Percentiles rank a stretch among this genome's conserved stretches.
Evolutionary conservation across 2,113 vertebrate genomes (phyloP).

Genomic region (Entelurus aequoreus): DNA sequence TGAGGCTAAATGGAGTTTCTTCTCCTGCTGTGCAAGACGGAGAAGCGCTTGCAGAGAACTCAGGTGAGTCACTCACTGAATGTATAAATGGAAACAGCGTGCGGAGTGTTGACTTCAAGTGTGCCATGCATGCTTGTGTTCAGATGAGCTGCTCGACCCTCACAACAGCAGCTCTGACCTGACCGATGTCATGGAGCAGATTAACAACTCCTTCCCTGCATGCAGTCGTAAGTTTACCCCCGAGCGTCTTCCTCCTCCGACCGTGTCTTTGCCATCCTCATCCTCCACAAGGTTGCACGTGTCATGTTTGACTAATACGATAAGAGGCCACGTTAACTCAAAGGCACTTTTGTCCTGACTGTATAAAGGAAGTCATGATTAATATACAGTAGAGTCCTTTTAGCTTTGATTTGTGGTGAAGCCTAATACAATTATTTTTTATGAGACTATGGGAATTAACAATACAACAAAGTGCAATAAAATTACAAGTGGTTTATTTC

Average conservation of each 20-base stretch:
- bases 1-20: slow-evolving; percentile 81
- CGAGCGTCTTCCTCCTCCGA: slow-evolving; percentile 2
- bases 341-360: too few species aligned
- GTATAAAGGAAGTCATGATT: too few species aligned
- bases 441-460: too few species aligned
- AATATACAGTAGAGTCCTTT: too few species aligned
- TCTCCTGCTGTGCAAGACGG: slow-evolving; percentile 76
- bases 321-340: too few species aligned
- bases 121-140: slow-evolving; percentile 21
- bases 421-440: too few species aligned
- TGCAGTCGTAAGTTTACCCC: slow-evolving; percentile 83
- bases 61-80: slow-evolving; percentile 70
- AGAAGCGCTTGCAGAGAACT: slow-evolving; percentile 73
- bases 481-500: too few species aligned
- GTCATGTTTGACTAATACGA: not conserved
- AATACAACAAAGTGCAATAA: too few species aligned
- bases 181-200: slow-evolving; percentile 94
- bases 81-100: not conserved
- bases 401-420: too few species aligned
- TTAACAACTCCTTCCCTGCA: slow-evolving; percentile 90
- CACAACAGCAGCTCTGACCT: slow-evolving; percentile 85
- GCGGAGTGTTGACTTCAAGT: not conserved
- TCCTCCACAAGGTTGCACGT: slow-evolving; percentile 8
- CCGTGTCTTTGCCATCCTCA: slow-evolving; percentile 23
- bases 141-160: slow-evolving; percentile 83